Evolutionary conservation across 2,888 invertebrate species (phyloP), one percentile per base, ranked within the genome.

Genomic region (Rhodophaea formosa): DNA sequence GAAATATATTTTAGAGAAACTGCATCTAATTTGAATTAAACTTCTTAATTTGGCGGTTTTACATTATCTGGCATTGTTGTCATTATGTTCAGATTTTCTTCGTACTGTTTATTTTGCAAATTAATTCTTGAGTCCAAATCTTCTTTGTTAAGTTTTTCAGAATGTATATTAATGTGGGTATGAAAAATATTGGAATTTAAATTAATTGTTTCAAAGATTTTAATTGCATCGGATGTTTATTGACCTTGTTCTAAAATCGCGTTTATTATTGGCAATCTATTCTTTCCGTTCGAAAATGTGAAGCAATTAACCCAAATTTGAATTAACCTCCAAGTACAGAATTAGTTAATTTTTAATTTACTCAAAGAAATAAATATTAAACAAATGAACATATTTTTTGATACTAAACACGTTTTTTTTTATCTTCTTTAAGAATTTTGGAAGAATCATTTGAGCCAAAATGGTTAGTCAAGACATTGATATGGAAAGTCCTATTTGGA

Each of bases 381-480:
- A n/a, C 8, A 39, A 39, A 5, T 12, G 6, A 39, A 39, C 10
- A 39, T 12, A 12, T 5, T 10, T 35, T 35, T 23, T 35, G 8
- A 39, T 12, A 39, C 39, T 12, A 39, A 39, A 12, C n/a, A n/a
- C 10, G 39, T 1, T 39, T 23, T 17, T n/a, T 46, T 29, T 16
- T 17, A 12, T 17, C 12, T 17, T 51, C 35, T 39, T 32, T 16
- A 39, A 35, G 35, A 39, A 35, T 53, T 61, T 68, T 71, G 71
- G 72, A 71, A 72, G 70, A 68, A 62, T 59, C 62, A 60, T 64
- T 74, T 74, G 74, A 74, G 74, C 71, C 53, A 39, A 51, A 53
- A 15, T 42, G 42, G 16, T 42, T 49, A 14, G 29, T 17, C 30
- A 55, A 53, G 53, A 55, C 45, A n/a, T 39, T 44, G 12, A 12